phyloP scores from a whole-genome alignment of 1,140 invertebrate species.

The Lethocerus indicus region DNA sequence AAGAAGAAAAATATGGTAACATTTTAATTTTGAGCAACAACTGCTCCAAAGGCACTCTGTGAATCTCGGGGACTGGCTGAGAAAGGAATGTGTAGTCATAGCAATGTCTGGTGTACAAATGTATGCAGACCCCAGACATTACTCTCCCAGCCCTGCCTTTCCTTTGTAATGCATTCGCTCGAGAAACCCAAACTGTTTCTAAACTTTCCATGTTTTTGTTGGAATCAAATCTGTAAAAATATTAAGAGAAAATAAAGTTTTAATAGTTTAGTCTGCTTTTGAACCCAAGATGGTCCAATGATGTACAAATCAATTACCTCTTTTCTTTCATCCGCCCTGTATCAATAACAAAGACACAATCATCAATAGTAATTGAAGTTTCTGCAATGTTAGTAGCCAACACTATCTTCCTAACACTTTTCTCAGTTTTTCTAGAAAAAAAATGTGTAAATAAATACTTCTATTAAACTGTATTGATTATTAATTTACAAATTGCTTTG shows the following conservation, averaged over 20 bases:
- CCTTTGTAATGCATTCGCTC: constrained; percentile 64
- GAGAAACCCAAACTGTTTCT: constrained; percentile 61
- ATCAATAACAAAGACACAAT: constrained; percentile 84
- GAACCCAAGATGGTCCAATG: too few species aligned
- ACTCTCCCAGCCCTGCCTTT: constrained; percentile 76
- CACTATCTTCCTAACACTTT: constrained; percentile 66
- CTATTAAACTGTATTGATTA: constrained; percentile 6
- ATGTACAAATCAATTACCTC: too few species aligned
- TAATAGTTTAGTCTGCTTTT: too few species aligned
- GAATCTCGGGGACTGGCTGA: constrained; percentile 68
- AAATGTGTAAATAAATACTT: constrained; percentile 23
- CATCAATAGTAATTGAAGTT: constrained; percentile 85
- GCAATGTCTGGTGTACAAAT: constrained; percentile 53
- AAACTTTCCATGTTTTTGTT: constrained; percentile 72
- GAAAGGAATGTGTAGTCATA: constrained; percentile 40
- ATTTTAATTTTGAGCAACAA: constrained; percentile 78
- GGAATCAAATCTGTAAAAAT: constrained; percentile 58
- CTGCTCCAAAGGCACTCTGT: constrained; percentile 70
- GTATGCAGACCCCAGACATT: constrained; percentile 66
- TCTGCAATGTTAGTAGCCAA: constrained; percentile 89
- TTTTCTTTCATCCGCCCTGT: constrained; percentile 82
- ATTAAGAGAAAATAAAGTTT: too few species aligned
- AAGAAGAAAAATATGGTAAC: constrained; percentile 43
- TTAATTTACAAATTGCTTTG: not conserved
- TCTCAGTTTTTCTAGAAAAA: constrained; percentile 40